Percentiles rank a stretch among this genome's conserved stretches.
phyloP scores from a whole-genome alignment of 2,888 invertebrate genomes.

The Agrilus mali region DNA sequence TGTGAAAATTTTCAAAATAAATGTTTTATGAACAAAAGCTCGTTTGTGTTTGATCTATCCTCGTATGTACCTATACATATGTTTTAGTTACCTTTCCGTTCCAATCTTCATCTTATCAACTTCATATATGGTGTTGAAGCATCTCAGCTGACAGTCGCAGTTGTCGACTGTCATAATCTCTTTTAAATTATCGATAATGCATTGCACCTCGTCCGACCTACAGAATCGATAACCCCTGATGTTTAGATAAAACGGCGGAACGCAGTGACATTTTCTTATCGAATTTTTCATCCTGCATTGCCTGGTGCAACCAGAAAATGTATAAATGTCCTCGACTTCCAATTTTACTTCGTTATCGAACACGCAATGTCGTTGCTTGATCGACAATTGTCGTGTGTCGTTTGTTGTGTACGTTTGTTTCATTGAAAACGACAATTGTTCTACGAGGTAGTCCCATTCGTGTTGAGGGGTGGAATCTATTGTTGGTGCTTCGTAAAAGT shows the following conservation, averaged over 20 bases:
- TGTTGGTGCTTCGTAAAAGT: slow-evolving; percentile 57
- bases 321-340: slow-evolving; percentile 43
- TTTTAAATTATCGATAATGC: slow-evolving; percentile 40
- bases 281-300: slow-evolving; percentile 59
- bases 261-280: slow-evolving; percentile 51
- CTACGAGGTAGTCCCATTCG: slow-evolving; percentile 50
- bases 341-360: slow-evolving; percentile 55
- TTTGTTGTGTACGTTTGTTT: slow-evolving; percentile 67
- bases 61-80: too few relatives aligned
- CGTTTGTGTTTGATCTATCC: too few relatives aligned
- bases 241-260: slow-evolving; percentile 60
- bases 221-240: slow-evolving; percentile 44
- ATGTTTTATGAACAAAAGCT: too few relatives aligned
- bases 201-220: slow-evolving; percentile 43
- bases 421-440: slow-evolving; percentile 52
- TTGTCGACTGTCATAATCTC: slow-evolving; percentile 46
- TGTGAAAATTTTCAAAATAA: too few relatives aligned
- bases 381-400: slow-evolving; percentile 54
- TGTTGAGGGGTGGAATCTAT: slow-evolving; percentile 57
- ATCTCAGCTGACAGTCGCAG: slow-evolving; percentile 60
- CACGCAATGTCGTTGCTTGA: slow-evolving; percentile 58
- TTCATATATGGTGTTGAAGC: slow-evolving; percentile 63
- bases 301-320: slow-evolving; percentile 61
- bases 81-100: slow-evolving; percentile 26
- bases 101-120: slow-evolving; percentile 41